A percentile compares a stretch with the other conserved stretches of the same genome.
These are phyloP conservation scores for Ondatra zibethicus DNA, from an alignment of 2,113 vertebrate species.

Conservation along the genomic window DNA sequence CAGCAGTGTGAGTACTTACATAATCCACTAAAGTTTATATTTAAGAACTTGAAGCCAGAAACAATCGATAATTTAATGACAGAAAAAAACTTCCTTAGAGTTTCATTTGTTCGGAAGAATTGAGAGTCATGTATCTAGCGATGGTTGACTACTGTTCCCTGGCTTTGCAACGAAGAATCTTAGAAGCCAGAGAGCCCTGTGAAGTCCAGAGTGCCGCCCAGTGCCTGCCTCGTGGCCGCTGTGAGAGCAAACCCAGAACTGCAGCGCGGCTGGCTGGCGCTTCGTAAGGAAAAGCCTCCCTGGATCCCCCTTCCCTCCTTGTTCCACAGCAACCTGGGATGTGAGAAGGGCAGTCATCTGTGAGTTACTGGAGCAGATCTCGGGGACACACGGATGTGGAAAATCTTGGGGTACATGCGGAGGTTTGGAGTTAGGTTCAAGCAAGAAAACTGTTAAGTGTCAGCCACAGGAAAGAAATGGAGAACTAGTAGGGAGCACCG, in stretches of 20 bases:
- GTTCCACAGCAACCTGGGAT: not conserved
- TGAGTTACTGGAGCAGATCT: not conserved
- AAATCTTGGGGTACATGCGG: not conserved
- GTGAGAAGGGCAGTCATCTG: not conserved
- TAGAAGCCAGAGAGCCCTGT: not conserved
- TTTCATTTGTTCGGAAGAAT: conserved; percentile 10
- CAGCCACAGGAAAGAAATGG: not conserved
- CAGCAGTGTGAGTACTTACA: not conserved
- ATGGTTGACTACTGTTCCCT: not conserved
- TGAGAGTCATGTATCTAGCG: not conserved
- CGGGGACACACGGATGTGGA: not conserved
- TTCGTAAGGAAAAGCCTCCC: not conserved
- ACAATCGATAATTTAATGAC: not conserved
- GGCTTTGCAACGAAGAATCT: not conserved
- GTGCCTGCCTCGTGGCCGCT: accelerated
- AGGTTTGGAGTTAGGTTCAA: conserved; percentile 7
- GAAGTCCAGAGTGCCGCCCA: not conserved
- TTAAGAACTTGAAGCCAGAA: conserved; percentile 9
- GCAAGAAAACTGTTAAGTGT: conserved; percentile 45
- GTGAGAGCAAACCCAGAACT: not conserved
- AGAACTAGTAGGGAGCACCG: not conserved
- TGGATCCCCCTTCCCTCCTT: not conserved
- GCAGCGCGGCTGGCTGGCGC: accelerated
- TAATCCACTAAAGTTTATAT: not conserved
- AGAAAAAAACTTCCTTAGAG: not conserved